Base-by-base conservation (phyloP, 2,888 invertebrate species). In the Agapetus fuscipes region DNA sequence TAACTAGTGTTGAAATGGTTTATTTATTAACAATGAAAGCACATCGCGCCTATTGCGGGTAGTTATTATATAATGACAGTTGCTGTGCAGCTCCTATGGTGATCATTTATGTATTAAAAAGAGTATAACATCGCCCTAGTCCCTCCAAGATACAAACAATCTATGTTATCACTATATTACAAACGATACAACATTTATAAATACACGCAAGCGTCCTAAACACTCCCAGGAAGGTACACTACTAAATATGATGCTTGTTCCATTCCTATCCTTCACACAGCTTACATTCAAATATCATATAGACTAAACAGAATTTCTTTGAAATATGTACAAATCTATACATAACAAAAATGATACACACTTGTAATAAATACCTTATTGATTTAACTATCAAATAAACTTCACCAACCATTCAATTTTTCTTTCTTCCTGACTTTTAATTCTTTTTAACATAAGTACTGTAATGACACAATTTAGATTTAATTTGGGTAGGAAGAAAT, bases 101-200 rank as follows among this genome's bases (percentile, higher is more conserved):
- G 16, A 12, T 33, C 32, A 20, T 41, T 41, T 20, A 20, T 6
- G 38, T 34, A 39, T 43, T 46, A 43, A 46, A 46, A 46, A 43
- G 42, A 40, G 38, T 46, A 43, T 36, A 46, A 46, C 46, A 46
- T 43, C 31, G 33, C 37, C 34, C 29, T 40, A 34, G 37, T 39
- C 38, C 34, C 34, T 37, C 35, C 9, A 37, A 42, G 34, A 41
- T 43, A 43, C 46, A 43, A 43, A 46, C 43, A 43, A 43, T 41
- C 41, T 39, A 37, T 34, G 30, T 40, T 34, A 32, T 39, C 32
- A 40, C 34, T 41, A 44, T 38, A 35, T 47, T 41, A 47, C 44
- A 47, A 47, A 47, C 47, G 34, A 42, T 44, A 44, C 44, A 47
- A 42, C 42, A 45, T 47, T 45, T 44, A 47, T 44, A 39, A 39